A percentile compares a stretch with the other conserved stretches of the same genome.
These are phyloP conservation scores for Orycteropus afer DNA, from an alignment of 2,113 vertebrate species.

Conservation along the genomic window DNA sequence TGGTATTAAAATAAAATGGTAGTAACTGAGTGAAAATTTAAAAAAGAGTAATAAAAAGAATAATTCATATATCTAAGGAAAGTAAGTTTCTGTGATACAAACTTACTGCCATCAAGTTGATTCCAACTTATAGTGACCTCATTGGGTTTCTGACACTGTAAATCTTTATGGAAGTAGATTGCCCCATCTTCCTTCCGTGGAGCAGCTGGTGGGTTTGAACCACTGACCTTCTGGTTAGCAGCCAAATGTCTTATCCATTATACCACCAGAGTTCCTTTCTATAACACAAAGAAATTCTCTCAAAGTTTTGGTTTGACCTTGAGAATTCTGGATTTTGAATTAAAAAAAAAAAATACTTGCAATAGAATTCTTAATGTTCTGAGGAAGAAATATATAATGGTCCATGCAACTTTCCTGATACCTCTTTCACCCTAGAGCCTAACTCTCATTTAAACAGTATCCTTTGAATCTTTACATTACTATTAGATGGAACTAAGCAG, in stretches of 20 bases:
- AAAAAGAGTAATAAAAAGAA: not conserved
- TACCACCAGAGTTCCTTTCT: no score
- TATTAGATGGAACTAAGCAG: no score
- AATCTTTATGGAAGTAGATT: no score
- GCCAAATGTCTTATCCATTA: no score
- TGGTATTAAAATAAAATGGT: not conserved
- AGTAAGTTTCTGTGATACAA: not conserved
- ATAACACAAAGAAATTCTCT: not conserved
- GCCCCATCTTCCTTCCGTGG: no score
- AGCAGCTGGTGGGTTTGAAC: no score
- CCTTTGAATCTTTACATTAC: no score
- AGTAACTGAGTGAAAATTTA: not conserved
- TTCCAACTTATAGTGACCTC: no score
- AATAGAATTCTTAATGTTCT: not conserved
- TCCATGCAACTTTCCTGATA: not conserved
- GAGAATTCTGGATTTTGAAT: not conserved
- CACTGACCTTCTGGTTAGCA: no score
- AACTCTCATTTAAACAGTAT: not conserved
- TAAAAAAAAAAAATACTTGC: not conserved
- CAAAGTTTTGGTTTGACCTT: conserved; percentile 38
- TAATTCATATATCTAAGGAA: not conserved
- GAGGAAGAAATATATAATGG: not conserved
- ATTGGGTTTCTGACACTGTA: no score
- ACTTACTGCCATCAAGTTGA: no score
- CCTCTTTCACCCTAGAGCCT: not conserved